Evolutionary conservation across 1,140 invertebrate species (phyloP), one percentile per base, ranked within the genome.

Genomic region (Bombus difficillimus): DNA sequence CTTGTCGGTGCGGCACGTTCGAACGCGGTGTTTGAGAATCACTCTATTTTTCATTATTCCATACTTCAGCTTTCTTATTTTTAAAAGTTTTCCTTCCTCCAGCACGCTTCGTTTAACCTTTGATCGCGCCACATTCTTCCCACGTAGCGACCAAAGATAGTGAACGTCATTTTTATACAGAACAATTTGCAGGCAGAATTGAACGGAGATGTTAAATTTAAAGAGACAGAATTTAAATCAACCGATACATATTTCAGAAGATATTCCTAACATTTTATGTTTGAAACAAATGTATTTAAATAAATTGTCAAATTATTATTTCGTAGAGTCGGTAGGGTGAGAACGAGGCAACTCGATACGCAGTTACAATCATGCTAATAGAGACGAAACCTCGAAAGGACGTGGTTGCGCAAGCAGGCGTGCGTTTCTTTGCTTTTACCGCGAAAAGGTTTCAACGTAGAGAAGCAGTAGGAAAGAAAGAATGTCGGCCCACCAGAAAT

Each of bases 371-470:
- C 66, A 53, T 53, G 68, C 53, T 84, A 84, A 84, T 80, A 84
- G 68, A 79, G 34, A 47, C 75, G 82, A 88, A 86, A 86, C 85
- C 83, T 39, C 2, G 15, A 12, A 28, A 62, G 12, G 28, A 37
- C 53, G 57, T 57, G 68, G 76, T 80, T 89, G 79, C 88, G 84
- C 68, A 64, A 81, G 78, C 57, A 66, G 73, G 73, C 69, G 64
- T 84, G 71, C 68, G 57, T 77, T 88, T 79, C 85, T 84, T 78
- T 71, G 77, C 73, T 62, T 81, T 78, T 80, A 85, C 83, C 83
- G 62, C 85, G 78, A 87, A 81, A 81, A 83, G 89, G 88, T 84
- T 86, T 87, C 88, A 6, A 37, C 69, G 57, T 32, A 66, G 83
- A 78, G 69, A 86, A 83, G 83, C 73, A 83, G 81, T 32, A 64